A percentile compares a stretch with the other conserved stretches of the same genome.
These are phyloP conservation scores for Xiphydria camelus DNA, from an alignment of 2,888 invertebrate genomes.

Conservation along the genomic window DNA sequence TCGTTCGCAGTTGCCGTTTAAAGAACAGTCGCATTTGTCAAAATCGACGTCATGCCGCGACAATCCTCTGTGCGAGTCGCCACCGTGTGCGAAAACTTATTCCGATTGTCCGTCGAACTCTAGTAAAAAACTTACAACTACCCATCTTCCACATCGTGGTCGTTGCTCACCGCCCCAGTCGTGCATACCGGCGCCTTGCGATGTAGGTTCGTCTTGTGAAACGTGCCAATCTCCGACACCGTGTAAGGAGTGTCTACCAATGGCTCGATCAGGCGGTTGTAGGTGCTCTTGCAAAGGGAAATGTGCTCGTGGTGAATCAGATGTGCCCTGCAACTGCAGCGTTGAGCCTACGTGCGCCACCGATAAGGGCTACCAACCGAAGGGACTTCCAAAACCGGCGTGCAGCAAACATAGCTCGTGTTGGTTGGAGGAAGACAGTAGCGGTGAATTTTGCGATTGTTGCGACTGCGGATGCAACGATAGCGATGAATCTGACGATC, in stretches of 20 bases:
- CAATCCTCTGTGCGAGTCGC: constrained; percentile 19
- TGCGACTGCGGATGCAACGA: constrained; percentile 31
- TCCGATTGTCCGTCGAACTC: neutral
- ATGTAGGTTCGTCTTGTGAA: constrained; percentile 1
- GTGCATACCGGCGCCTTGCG: constrained; percentile 10
- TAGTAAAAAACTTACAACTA: neutral
- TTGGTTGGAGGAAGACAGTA: constrained; percentile 19
- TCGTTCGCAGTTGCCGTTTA: neutral
- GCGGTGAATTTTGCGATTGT: constrained; percentile 40
- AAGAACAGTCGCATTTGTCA: neutral
- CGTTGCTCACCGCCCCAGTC: neutral
- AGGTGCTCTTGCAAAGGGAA: constrained; percentile 32
- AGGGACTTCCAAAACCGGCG: constrained; percentile 6
- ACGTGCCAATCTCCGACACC: constrained; percentile 9
- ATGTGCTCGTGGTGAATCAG: constrained; percentile 22
- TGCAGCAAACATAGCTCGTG: constrained; percentile 1
- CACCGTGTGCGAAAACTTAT: constrained; percentile 8
- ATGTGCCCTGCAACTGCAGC: constrained; percentile 29
- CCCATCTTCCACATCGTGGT: constrained; percentile 1
- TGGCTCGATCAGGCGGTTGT: constrained; percentile 15
- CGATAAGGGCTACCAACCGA: constrained; percentile 21
- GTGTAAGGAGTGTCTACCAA: constrained; percentile 14
- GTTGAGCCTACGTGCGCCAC: constrained; percentile 8
- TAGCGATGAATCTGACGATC: constrained; percentile 4
- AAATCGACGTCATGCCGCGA: neutral